These are phyloP conservation scores for Sinodicranocentrus sp. DNA, from an alignment of 2,888 invertebrate species.

Conservation along the genomic window DNA sequence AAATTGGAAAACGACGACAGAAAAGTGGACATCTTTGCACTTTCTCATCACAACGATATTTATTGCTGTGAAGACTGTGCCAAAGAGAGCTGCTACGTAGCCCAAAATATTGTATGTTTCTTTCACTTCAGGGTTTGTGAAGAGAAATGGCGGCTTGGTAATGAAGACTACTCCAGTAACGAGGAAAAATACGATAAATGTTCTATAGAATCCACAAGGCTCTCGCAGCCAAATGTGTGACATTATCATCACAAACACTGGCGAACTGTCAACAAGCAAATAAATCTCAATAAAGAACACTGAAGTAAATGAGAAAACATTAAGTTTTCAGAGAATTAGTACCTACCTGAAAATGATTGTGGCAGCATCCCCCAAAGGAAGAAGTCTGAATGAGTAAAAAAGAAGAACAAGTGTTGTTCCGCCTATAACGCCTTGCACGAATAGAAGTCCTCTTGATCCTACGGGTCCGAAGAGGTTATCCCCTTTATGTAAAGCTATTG, in stretches of 20 bases:
- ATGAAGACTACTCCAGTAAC: constrained; percentile 79
- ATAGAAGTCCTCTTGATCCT: constrained; percentile 78
- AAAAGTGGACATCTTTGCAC: constrained; percentile 80
- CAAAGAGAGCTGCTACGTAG: constrained; percentile 79
- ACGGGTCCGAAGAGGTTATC: constrained; percentile 78
- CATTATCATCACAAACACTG: constrained; percentile 80
- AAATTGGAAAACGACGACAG: constrained; percentile 79
- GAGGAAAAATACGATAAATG: constrained; percentile 79
- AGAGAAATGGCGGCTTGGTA: constrained; percentile 80
- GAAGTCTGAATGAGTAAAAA: constrained; percentile 79
- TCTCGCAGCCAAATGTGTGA: constrained; percentile 80
- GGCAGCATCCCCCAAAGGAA: constrained; percentile 80
- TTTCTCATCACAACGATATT: constrained; percentile 80
- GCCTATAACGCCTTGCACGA: constrained; percentile 79
- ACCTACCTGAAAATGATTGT: constrained; percentile 79
- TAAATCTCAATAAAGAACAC: too few relatives aligned
- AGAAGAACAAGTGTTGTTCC: constrained; percentile 79
- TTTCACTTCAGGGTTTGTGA: constrained; percentile 75
- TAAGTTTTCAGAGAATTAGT: too few relatives aligned
- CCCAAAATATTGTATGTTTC: constrained; percentile 79
- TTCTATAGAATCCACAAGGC: constrained; percentile 79
- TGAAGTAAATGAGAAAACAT: too few relatives aligned
- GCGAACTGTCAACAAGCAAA: constrained; percentile 78
- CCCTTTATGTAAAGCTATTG: constrained; percentile 77
- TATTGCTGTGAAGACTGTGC: constrained; percentile 79